Percentiles rank a stretch among this genome's conserved stretches.
These are phyloP conservation scores for Cotesia congregata DNA, from an alignment of 2,888 invertebrate genomes.

Conservation along the genomic window DNA sequence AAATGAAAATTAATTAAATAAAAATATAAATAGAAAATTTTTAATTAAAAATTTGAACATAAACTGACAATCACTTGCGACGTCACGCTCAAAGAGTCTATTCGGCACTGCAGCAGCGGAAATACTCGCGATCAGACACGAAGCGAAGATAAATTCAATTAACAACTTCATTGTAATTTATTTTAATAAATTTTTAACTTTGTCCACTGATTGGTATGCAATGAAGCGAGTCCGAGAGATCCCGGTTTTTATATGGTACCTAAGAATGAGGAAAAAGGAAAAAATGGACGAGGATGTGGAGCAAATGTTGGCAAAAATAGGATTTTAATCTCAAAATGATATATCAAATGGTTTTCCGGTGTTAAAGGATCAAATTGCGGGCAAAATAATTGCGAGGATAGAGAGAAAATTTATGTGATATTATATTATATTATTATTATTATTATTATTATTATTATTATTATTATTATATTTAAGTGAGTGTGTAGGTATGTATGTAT, in stretches of 20 bases:
- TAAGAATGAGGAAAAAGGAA: neutral
- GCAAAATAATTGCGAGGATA: neutral
- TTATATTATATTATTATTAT: no score
- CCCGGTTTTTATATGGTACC: neutral
- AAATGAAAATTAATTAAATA: neutral
- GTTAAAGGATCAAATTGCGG: constrained; percentile 22
- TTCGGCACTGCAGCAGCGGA: constrained; percentile 37
- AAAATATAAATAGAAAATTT: neutral
- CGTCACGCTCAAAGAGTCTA: constrained; percentile 28
- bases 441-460: no score
- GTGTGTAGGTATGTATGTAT: no score
- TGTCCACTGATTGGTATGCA: neutral
- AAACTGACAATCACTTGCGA: constrained; percentile 16
- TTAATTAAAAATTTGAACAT: neutral
- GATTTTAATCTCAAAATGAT: neutral
- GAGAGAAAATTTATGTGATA: neutral
- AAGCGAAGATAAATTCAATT: constrained; percentile 35
- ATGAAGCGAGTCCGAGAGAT: neutral
- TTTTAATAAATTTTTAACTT: neutral
- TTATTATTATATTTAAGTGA: no score
- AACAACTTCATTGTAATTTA: constrained; percentile 41
- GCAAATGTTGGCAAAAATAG: neutral
- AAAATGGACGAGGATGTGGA: neutral
- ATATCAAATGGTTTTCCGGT: constrained; percentile 1
- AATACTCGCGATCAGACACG: constrained; percentile 28